Evolutionary conservation across 2,113 vertebrate species (phyloP), one percentile per base, ranked within the genome.

Genomic region (Eonycteris spelaea): DNA sequence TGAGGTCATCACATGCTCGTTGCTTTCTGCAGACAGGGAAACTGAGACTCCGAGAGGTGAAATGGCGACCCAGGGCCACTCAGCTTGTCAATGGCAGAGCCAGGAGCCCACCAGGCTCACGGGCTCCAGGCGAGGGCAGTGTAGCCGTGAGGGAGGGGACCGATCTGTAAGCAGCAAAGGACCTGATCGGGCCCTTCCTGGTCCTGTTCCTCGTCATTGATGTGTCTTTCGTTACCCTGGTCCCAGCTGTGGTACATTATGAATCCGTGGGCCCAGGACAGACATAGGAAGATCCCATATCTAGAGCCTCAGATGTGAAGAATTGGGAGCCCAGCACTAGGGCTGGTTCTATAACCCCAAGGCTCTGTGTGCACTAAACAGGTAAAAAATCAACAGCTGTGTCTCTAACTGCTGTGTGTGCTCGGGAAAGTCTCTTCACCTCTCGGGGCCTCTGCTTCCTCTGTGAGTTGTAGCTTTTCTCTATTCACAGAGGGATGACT

Each of bases 1-100:
- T 0, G 9, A 53, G 38, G 3, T 7, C 1, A 0, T 59, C 51
- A 4, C n/a, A 9, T 0, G 43, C 35, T 1, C 22, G 3, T 21
- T 28, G 21, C 65, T 65, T 84, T n/a, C 45, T 33, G 70, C 21
- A 87, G 70, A 74, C 0, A 0, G 19, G 33, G 40, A 85, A 7
- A 71, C 38, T 4, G 90, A 92, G 77, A 28, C 57, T 67, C 26
- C 0, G 57, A 30, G 38, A 59, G 80, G 80, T 21, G 74, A 86
- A 2, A 21, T 2, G 40, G 40, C 13, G 67, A 40, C 87, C 19
- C 22, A n/a, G 28, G 59, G 3, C 75, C 51, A 35, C n/a, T 65
- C 51, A 9, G 38, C 33, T 26, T 2, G 33, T 35, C 2, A 1
- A 57, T 0, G n/a, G 71, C 40, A 16, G 61, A 16, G 71, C 48